These are phyloP conservation scores for Hirtodrosophila trivittata DNA, from an alignment of 2,888 invertebrate genomes.

Conservation along the genomic window DNA sequence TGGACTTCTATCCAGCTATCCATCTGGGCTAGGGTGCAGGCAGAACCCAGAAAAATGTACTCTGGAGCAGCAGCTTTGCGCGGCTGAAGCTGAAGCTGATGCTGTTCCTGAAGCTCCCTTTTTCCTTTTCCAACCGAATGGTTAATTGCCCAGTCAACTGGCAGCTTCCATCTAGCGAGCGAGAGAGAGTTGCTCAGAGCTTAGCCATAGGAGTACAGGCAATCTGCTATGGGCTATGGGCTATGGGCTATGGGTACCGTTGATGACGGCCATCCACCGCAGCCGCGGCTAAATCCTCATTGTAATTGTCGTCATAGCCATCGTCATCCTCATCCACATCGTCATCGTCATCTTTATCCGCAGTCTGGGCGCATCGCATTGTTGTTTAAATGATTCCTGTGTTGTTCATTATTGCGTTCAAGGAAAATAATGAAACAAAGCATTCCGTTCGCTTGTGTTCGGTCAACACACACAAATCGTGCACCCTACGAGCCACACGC, in stretches of 20 bases:
- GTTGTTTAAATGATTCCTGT: constrained; percentile 63
- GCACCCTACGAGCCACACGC: too few relatives aligned
- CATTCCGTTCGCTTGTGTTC: constrained; percentile 34
- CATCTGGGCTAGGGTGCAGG: too few relatives aligned
- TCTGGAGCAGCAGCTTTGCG: too few relatives aligned
- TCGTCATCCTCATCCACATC: constrained; percentile 42
- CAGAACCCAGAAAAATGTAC: too few relatives aligned
- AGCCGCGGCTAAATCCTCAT: constrained; percentile 57
- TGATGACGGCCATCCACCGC: constrained; percentile 64
- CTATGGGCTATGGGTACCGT: constrained; percentile 21
- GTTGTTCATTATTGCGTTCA: constrained; percentile 62
- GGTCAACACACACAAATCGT: too few relatives aligned
- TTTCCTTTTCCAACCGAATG: constrained; percentile 77
- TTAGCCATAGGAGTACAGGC: constrained; percentile 12
- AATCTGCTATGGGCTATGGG: too few relatives aligned
- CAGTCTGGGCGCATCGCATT: constrained; percentile 59
- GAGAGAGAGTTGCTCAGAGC: constrained; percentile 31
- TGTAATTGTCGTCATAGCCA: too few relatives aligned
- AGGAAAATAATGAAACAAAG: constrained; percentile 45
- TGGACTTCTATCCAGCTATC: too few relatives aligned
- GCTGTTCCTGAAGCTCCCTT: constrained; percentile 71
- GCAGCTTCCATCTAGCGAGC: constrained; percentile 45
- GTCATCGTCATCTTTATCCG: constrained; percentile 40
- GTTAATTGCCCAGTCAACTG: constrained; percentile 80
- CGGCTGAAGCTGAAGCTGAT: too few relatives aligned